A percentile compares a stretch with the other conserved stretches of the same genome.
Evolutionary conservation across 2,888 invertebrate species (phyloP).

Genomic region (Mechanitis mazaeus): DNA sequence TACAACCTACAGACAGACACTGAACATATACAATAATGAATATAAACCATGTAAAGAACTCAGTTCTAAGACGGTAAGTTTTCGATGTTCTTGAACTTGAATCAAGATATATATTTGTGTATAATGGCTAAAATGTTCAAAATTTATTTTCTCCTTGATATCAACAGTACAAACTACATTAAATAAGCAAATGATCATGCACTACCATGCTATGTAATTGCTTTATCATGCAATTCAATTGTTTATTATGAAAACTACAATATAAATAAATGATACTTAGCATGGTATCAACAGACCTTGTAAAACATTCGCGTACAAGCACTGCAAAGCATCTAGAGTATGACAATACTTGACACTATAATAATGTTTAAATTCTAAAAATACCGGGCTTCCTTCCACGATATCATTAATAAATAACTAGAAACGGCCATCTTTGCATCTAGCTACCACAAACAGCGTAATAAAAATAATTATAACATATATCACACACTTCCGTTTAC

Average conservation of each 20-base stretch:
- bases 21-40: not conserved
- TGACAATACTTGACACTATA: constrained; percentile 51
- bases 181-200: constrained; percentile 53
- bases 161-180: constrained; percentile 59
- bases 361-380: constrained; percentile 56
- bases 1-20: too few species aligned
- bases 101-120: not conserved
- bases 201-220: constrained; percentile 35
- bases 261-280: constrained; percentile 20
- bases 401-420: constrained; percentile 67
- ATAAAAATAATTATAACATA: constrained; percentile 56
- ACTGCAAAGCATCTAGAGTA: constrained; percentile 62
- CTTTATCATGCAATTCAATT: constrained; percentile 11
- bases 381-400: constrained; percentile 60
- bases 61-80: too few species aligned
- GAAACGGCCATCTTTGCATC: constrained; percentile 56
- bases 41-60: not conserved
- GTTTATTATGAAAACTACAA: constrained; percentile 17
- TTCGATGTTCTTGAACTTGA: too few species aligned
- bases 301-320: constrained; percentile 47
- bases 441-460: constrained; percentile 67
- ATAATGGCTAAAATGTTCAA: constrained; percentile 20
- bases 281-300: constrained; percentile 25
- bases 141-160: constrained; percentile 52
- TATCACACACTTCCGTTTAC: constrained; percentile 72